Evolutionary conservation across 2,888 invertebrate species (phyloP).

Genomic region (Sepioteuthis lessoniana): DNA sequence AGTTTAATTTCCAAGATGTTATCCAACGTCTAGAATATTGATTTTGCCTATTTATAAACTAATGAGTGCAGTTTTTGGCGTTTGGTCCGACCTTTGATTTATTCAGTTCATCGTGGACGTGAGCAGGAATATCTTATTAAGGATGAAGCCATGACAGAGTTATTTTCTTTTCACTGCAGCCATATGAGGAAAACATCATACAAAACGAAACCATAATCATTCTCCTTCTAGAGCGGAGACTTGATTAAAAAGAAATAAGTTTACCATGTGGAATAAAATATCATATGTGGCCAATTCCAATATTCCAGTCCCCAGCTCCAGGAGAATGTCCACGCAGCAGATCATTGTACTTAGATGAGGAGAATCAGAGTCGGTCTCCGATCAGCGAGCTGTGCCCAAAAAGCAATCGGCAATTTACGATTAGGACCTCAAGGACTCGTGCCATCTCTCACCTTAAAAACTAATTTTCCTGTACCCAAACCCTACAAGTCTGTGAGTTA

Average conservation of each 20-base stretch:
- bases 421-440: no score
- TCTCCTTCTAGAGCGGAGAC: neutral
- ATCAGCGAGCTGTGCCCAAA: no score
- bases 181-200: neutral
- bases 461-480: no score
- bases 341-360: no score
- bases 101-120: neutral
- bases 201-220: neutral
- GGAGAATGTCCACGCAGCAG: no score
- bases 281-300: no score
- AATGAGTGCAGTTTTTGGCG: neutral
- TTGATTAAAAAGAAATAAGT: neutral
- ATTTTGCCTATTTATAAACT: neutral
- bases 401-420: no score
- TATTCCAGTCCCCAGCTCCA: no score
- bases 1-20: neutral
- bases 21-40: neutral
- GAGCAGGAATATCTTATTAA: neutral
- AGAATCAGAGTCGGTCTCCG: no score
- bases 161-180: no score
- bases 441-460: no score
- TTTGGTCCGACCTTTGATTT: neutral
- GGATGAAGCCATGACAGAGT: neutral
- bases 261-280: neutral
- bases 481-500: no score